These are phyloP conservation scores for chimpanzee (Pan troglodytes) DNA, from an alignment of 2,113 vertebrate genomes.

Conservation along the genomic window NHGRI_mPanTro3-v2.1_pri NC_086015.1:8529501-8530000, in stretches of 20 bases:
- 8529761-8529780: background rate
- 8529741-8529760: background rate
- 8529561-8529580: background rate
- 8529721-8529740: background rate
- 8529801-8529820: background rate
- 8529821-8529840: background rate
- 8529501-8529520: background rate
- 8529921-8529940: background rate
- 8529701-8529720: background rate
- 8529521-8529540: background rate
- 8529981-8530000: background rate
- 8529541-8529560: background rate
- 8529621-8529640: background rate
- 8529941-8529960: background rate
- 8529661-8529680: too few species aligned
- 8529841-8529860: background rate
- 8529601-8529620: background rate
- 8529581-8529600: background rate
- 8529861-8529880: background rate
- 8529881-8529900: background rate
- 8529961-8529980: background rate
- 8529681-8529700: rapidly evolving
- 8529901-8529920: background rate
- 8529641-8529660: background rate
- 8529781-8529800: background rate